Evolutionary conservation across 2,888 invertebrate species (phyloP).

Genomic region (Sinodicranocentrus sp.): DNA sequence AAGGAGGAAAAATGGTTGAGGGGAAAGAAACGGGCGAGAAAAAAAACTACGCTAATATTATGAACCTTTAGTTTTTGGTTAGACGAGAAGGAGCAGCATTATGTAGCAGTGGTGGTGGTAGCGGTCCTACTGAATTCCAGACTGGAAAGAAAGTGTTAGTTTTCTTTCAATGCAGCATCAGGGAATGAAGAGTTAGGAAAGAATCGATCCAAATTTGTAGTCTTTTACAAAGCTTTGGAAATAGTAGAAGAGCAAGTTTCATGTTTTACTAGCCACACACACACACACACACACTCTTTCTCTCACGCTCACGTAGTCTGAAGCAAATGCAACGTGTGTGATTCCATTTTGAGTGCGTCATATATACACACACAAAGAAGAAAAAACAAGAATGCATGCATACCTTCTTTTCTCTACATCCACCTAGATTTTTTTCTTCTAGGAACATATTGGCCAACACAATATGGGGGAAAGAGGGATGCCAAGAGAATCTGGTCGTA

Average conservation of each 20-base stretch:
- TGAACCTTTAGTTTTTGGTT: not conserved
- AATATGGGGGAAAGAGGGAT: no score
- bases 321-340: conserved; percentile 6
- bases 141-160: conserved; percentile 46
- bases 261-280: conserved; percentile 48
- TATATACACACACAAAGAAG: not conserved
- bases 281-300: not conserved
- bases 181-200: conserved; percentile 50
- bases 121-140: not conserved
- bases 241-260: conserved; percentile 21
- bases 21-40: no score
- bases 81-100: not conserved
- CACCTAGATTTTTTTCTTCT: not conserved
- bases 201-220: conserved; percentile 62
- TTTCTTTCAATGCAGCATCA: conserved; percentile 56
- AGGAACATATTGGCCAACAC: not conserved
- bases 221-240: conserved; percentile 45
- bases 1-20: conserved; percentile 14
- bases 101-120: not conserved
- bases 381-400: conserved; percentile 26
- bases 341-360: not conserved
- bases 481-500: conserved; percentile 46
- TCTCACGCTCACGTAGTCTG: not conserved
- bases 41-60: conserved; percentile 40
- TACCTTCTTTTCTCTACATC: not conserved